Base-by-base conservation (phyloP, 2,888 invertebrate genomes). In the Caenorhabditis sp. region DNA sequence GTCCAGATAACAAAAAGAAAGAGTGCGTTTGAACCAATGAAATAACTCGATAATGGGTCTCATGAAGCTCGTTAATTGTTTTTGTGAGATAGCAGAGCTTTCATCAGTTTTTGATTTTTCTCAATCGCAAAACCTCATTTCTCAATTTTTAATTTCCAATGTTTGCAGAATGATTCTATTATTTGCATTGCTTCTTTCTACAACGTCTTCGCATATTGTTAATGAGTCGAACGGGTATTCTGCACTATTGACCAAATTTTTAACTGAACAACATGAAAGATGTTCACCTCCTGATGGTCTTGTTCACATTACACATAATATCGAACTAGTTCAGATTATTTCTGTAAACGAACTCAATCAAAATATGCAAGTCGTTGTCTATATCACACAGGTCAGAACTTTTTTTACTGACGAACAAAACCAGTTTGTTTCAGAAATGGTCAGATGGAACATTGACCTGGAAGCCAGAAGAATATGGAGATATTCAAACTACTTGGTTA, bases 381-480 rank as follows among this genome's bases (percentile, higher is more conserved):
- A 84, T 56, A 78, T 83, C 52, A 77, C 74, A 7, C 82, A 84
- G 76, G 83, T 82, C 38, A 26, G n/a, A 20, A 8, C 23, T 1
- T n/a, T 52, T 50, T 23, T 26, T 26, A 26, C 26, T 4, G 5
- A 20, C 5, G 25, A 17, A 56, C 25, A 56, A 56, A 56, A 21
- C 14, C 1, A 21, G 50, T 50, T 50, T 20, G 21, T 27, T 66
- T 53, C 50, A 90, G 90, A 92, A 92, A 80, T 95, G 94, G 94
- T 92, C 91, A 50, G 94, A 95, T 88, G 91, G 92, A 81, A 93
- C 94, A 83, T 89, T 95, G 59, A 90, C 92, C 77, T 94, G 94
- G 94, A 93, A 94, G 88, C 90, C 91, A 3, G 92, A 93, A n/a
- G 93, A 94, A 71, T 94, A 93, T 85, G 93, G 92, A 12, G 93